These are phyloP conservation scores for Linepithema humile DNA, from an alignment of 1,140 invertebrate species.

Conservation along the genomic window DNA sequence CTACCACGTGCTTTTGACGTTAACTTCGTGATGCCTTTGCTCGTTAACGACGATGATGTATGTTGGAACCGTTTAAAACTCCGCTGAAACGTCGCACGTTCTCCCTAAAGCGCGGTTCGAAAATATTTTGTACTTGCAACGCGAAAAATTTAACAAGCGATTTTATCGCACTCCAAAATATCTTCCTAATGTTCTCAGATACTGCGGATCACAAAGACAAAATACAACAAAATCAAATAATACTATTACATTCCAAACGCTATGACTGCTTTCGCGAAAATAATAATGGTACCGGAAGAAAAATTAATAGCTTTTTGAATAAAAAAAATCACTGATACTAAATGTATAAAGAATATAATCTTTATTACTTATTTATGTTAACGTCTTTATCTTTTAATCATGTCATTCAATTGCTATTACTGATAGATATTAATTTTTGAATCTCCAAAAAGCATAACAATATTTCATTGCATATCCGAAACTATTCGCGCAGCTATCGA, in stretches of 20 bases:
- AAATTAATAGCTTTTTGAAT: too few relatives aligned
- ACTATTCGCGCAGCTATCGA: conserved; percentile 11
- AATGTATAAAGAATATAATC: too few relatives aligned
- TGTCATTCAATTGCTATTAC: neutral
- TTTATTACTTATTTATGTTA: neutral
- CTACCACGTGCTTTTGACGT: conserved; percentile 64
- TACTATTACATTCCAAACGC: neutral
- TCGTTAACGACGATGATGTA: conserved; percentile 59
- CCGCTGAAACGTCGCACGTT: conserved; percentile 50
- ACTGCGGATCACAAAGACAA: neutral
- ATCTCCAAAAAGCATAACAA: conserved; percentile 14
- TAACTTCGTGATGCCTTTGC: conserved; percentile 51
- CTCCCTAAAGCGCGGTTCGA: conserved; percentile 16
- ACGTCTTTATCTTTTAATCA: neutral
- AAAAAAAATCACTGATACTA: too few relatives aligned
- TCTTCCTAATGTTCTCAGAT: neutral
- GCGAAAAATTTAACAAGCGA: conserved; percentile 31
- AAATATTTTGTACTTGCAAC: conserved; percentile 46
- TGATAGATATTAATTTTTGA: conserved; percentile 5
- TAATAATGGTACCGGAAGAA: too few relatives aligned
- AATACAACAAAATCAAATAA: neutral
- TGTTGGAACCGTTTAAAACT: conserved; percentile 57
- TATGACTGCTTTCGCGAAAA: too few relatives aligned
- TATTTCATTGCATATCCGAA: conserved; percentile 35
- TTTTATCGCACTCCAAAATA: conserved; percentile 5